A percentile compares a stretch with the other conserved stretches of the same genome.
These are phyloP conservation scores for Meda fulgida DNA, from an alignment of 2,797 vertebrate genomes.

Conservation along the genomic window DNA sequence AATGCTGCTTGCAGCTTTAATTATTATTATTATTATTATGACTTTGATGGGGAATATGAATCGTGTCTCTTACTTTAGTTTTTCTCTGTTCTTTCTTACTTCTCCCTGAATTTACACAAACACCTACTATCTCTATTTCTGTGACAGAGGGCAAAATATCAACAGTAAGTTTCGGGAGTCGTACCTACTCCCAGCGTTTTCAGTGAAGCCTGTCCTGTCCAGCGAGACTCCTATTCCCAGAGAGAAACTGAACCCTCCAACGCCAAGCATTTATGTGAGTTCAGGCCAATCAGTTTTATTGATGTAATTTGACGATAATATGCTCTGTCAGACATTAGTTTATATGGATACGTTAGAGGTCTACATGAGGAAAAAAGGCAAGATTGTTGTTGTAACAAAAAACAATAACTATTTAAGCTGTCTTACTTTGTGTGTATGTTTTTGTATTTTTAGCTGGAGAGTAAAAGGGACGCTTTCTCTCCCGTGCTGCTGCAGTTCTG, in stretches of 20 bases:
- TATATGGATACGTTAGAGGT: not conserved
- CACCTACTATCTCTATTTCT: not conserved
- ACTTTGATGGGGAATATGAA: not conserved
- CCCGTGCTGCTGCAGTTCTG: constrained; percentile 92
- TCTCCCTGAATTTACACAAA: not conserved
- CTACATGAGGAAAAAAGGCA: not conserved
- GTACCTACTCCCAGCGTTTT: constrained; percentile 83
- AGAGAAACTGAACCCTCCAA: constrained; percentile 90
- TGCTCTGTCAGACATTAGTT: not conserved
- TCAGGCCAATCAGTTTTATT: not conserved
- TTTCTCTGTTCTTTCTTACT: constrained; percentile 7
- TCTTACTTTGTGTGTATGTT: constrained; percentile 44
- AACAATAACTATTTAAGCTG: not conserved
- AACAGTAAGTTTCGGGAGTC: constrained; percentile 88
- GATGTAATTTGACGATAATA: not conserved
- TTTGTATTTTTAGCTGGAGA: constrained; percentile 81
- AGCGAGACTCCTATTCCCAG: constrained; percentile 77
- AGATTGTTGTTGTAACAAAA: not conserved
- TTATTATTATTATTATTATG: not conserved
- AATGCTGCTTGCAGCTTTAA: too few species aligned
- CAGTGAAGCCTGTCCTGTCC: constrained; percentile 84
- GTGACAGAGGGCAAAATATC: constrained; percentile 76
- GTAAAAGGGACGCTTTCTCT: constrained; percentile 90
- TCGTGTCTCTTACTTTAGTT: not conserved
- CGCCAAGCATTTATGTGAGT: constrained; percentile 92